Evolutionary conservation across 2,888 invertebrate species (phyloP), one percentile per base, ranked within the genome.

Genomic region (Homarus gammarus): DNA sequence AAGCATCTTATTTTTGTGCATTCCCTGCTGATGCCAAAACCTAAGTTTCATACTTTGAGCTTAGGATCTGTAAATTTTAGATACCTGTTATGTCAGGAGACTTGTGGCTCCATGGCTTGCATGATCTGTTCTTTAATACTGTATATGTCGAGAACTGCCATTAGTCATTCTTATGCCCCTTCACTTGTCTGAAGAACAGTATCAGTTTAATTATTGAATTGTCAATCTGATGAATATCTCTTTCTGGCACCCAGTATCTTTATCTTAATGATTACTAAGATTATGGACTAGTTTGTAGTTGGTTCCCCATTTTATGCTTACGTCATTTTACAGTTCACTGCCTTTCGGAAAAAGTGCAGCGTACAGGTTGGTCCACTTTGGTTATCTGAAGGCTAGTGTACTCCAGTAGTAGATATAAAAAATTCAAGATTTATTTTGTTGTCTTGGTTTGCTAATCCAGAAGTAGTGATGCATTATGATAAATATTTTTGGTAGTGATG

Each of bases 321-420:
- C 44, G 31, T 82, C 81, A 68, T 82, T 82, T 82, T 82, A 82
- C 81, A 82, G 81, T 82, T 40, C 40, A 82, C 81, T 82, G 81
- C 81, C 38, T 82, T 68, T 82, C 64, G 81, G 81, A 82, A 82
- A 82, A 82, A 82, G 68, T 82, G 81, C 81, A 82, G 68, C 81
- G 64, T 44, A 40, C 81, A 82, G 81, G 81, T 82, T 82, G 81
- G 81, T 82, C 40, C 77, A 61, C 81, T 82, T 68, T 64, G 64
- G 40, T 68, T 82, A 68, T 82, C 64, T 82, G 64, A 38, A 82
- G 64, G 61, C 27, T 61, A 82, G 61, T 82, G 33, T 64, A 31
- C 44, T 38, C 31, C 44, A 77, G 38, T 64, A 81, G 44, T 40
- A 40, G 81, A 82, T 56, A 22, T 56, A 22, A 56, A 56, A 22